These are phyloP conservation scores for Mnemiopsis leidyi DNA, from an alignment of 37 sponge, comb jelly and placozoan genomes.

Conservation along the genomic window DNA sequence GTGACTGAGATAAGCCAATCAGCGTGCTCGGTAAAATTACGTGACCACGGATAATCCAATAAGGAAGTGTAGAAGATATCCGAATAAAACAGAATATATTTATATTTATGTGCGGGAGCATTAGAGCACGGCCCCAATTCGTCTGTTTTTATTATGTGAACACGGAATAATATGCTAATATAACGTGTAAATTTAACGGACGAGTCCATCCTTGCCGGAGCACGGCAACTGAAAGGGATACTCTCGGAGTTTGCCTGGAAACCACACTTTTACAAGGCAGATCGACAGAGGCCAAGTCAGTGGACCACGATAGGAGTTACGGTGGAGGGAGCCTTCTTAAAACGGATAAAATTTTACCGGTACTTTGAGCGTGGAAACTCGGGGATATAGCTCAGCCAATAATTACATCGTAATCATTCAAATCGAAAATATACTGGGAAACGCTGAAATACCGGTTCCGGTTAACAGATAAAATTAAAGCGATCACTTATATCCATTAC, in stretches of 20 bases:
- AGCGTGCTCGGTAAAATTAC: neutral
- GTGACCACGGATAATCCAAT: constrained; percentile 43
- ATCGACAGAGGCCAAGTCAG: neutral
- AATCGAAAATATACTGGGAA: neutral
- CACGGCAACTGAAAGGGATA: neutral
- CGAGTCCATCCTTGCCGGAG: neutral
- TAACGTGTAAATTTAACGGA: neutral
- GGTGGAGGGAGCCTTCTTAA: too few species aligned
- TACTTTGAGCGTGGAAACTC: neutral
- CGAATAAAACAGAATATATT: constrained; percentile 4
- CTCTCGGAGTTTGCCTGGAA: neutral
- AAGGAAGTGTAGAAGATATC: constrained; percentile 59
- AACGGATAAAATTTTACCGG: too few species aligned
- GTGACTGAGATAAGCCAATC: neutral
- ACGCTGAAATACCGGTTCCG: neutral
- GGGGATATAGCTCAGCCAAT: neutral
- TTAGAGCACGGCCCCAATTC: neutral
- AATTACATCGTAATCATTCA: neutral
- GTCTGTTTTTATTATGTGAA: neutral
- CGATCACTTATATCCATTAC: neutral
- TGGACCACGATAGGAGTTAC: neutral
- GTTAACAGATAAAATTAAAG: neutral
- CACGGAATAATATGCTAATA: neutral
- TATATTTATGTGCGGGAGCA: neutral
- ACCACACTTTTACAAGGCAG: neutral